A percentile compares a stretch with the other conserved stretches of the same genome.
Conservation (phyloP, 2,113 vertebrate genomes). For the Odontesthes bonariensis region DNA sequence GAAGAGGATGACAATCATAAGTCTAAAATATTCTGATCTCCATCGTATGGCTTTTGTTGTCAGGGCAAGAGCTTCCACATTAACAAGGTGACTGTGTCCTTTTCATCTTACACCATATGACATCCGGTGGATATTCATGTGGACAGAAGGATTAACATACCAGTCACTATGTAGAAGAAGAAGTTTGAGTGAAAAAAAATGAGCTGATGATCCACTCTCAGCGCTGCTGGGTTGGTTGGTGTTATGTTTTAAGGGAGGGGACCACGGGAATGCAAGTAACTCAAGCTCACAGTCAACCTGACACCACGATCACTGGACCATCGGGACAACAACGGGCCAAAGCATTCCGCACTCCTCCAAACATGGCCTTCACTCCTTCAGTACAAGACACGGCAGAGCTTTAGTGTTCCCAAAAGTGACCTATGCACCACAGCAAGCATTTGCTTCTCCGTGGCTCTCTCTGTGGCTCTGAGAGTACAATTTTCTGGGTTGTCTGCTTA, state of each 20-base stretch:
- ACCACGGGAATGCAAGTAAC: slow-evolving; percentile 67
- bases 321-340: slow-evolving; percentile 68
- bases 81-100: slow-evolving; percentile 73
- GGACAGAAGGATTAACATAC: slow-evolving; percentile 56
- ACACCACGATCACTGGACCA: slow-evolving; percentile 66
- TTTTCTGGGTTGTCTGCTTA: slow-evolving; percentile 48
- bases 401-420: slow-evolving; percentile 54
- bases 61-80: slow-evolving; percentile 1
- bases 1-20: slow-evolving; percentile 20
- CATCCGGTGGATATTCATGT: slow-evolving; percentile 38
- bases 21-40: slow-evolving; percentile 30
- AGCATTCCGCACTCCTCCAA: slow-evolving; percentile 67
- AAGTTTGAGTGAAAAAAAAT: slow-evolving; percentile 40
- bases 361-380: slow-evolving; percentile 64
- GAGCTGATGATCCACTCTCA: slow-evolving; percentile 45
- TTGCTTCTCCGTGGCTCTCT: background rate
- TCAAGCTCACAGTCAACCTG: slow-evolving; percentile 68
- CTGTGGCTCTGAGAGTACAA: slow-evolving; percentile 13
- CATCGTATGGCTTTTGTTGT: slow-evolving; percentile 40
- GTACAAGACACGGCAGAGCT: slow-evolving; percentile 47
- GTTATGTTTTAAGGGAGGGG: slow-evolving; percentile 69
- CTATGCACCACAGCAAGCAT: slow-evolving; percentile 32
- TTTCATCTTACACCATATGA: slow-evolving; percentile 33
- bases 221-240: slow-evolving; percentile 25
- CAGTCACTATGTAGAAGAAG: slow-evolving; percentile 33